phyloP scores from a whole-genome alignment of 2,888 invertebrate species.

The Choreutis nemorana region DNA sequence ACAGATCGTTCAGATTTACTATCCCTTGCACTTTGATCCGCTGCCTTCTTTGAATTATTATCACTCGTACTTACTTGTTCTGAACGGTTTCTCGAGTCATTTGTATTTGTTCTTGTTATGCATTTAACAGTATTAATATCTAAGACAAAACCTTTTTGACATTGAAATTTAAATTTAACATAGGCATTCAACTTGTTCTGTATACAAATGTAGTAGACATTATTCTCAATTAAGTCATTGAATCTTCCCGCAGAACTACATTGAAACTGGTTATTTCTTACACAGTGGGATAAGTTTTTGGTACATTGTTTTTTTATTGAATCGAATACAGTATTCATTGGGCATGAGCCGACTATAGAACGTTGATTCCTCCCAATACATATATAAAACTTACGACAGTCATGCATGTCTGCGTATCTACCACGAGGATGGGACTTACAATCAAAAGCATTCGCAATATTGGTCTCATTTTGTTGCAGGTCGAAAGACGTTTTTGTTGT shows the following conservation, averaged over 20 bases:
- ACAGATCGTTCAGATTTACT: conserved; percentile 4
- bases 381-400: conserved; percentile 61
- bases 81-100: conserved; percentile 6
- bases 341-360: conserved; percentile 37
- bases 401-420: conserved; percentile 44
- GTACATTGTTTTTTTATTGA: conserved; percentile 51
- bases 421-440: conserved; percentile 36
- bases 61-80: conserved; percentile 10
- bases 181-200: conserved; percentile 23
- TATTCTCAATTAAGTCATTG: conserved; percentile 32
- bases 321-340: conserved; percentile 47
- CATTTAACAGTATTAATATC: conserved; percentile 35
- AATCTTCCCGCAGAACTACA: conserved; percentile 50
- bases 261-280: conserved; percentile 49
- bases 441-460: conserved; percentile 8
- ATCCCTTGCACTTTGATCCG: conserved; percentile 14
- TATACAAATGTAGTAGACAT: conserved; percentile 51
- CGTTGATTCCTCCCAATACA: conserved; percentile 38
- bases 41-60: conserved; percentile 16
- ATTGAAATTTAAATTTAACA: conserved; percentile 41
- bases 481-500: no score
- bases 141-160: conserved; percentile 34
- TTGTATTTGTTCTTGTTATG: conserved; percentile 15
- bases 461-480: background rate
- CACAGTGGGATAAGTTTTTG: conserved; percentile 50